Evolutionary conservation across 2,113 vertebrate genomes (phyloP).

Genomic region (Pseudorectes ferrugineus): DNA sequence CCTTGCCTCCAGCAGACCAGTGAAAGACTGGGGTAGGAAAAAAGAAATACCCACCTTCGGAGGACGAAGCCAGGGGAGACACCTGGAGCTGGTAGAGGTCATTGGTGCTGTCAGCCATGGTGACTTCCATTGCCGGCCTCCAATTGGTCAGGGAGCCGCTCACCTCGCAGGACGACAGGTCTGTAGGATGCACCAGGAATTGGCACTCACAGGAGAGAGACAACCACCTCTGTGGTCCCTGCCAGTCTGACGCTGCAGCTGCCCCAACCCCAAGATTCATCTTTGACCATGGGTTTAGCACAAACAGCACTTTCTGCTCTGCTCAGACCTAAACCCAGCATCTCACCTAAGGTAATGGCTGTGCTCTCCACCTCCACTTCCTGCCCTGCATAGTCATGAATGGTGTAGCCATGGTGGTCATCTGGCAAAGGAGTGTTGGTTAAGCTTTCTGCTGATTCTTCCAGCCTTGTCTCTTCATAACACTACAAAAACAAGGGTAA

Average conservation of each 20-base stretch:
- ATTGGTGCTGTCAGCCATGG: conserved; percentile 75
- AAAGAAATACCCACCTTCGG: conserved; percentile 58
- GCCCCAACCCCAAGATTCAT: background rate
- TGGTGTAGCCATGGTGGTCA: conserved; percentile 68
- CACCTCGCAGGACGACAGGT: conserved; percentile 47
- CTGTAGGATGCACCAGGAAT: conserved; percentile 11
- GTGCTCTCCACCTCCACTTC: conserved; percentile 81
- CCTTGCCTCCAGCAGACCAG: background rate
- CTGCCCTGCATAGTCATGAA: conserved; percentile 54
- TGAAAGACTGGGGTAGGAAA: background rate
- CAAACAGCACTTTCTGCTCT: accelerated
- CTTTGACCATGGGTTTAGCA: background rate
- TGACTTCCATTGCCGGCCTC: conserved; percentile 46
- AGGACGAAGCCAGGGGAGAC: conserved; percentile 71
- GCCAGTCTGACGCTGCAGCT: accelerated
- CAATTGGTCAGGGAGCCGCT: conserved; percentile 53
- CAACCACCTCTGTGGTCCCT: background rate
- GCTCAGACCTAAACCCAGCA: background rate
- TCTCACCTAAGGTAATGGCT: conserved; percentile 72
- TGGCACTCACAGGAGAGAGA: background rate
- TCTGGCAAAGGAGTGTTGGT: conserved; percentile 70
- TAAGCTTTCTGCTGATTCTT: conserved; percentile 71
- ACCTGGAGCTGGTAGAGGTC: conserved; percentile 77
- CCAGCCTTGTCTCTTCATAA: conserved; percentile 37
- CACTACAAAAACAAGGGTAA: background rate